Percentiles rank a stretch among this genome's conserved stretches.
Evolutionary conservation across 1,140 invertebrate genomes (phyloP).

Genomic region (Drosophila bocki): DNA sequence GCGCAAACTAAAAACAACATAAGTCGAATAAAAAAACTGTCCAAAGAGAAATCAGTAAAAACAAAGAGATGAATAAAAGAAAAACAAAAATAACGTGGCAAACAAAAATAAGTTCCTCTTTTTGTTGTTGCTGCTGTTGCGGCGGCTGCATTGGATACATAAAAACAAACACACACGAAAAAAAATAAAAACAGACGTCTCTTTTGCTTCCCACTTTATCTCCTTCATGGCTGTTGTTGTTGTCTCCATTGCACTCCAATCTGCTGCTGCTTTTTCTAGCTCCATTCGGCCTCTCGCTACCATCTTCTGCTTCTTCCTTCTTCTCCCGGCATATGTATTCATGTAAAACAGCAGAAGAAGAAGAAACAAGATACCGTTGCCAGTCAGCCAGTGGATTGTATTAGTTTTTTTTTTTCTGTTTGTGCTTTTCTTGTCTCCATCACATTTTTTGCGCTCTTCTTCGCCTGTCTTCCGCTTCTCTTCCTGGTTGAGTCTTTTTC

Average conservation of each 20-base stretch:
- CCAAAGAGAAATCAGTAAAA: conserved; percentile 58
- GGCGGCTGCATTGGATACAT: conserved; percentile 63
- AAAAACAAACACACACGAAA: conserved; percentile 16
- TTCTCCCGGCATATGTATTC: conserved; percentile 14
- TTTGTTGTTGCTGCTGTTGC: conserved; percentile 34
- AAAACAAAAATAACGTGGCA: conserved; percentile 59
- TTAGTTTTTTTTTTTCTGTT: conserved; percentile 53
- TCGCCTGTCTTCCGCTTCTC: conserved; percentile 7
- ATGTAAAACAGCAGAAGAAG: conserved; percentile 12
- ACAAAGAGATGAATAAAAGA: conserved; percentile 17
- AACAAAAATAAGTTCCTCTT: conserved; percentile 69
- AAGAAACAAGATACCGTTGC: conserved; percentile 31
- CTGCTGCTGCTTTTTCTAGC: conserved; percentile 35
- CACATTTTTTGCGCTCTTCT: conserved; percentile 2
- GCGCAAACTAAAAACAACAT: conserved; percentile 22
- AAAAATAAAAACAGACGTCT: conserved; percentile 47
- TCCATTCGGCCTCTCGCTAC: conserved; percentile 28
- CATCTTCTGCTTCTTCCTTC: conserved; percentile 43
- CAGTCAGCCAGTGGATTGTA: conserved; percentile 36
- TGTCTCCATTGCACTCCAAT: conserved; percentile 43
- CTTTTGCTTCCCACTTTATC: conserved; percentile 34
- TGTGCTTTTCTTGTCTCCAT: conserved; percentile 22
- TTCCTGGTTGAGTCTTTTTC: conserved; percentile 33
- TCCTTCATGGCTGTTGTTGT: conserved; percentile 19
- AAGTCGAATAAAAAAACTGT: conserved; percentile 21